Base-by-base conservation (phyloP, 2,113 vertebrate genomes). In the Upupa epops region DNA sequence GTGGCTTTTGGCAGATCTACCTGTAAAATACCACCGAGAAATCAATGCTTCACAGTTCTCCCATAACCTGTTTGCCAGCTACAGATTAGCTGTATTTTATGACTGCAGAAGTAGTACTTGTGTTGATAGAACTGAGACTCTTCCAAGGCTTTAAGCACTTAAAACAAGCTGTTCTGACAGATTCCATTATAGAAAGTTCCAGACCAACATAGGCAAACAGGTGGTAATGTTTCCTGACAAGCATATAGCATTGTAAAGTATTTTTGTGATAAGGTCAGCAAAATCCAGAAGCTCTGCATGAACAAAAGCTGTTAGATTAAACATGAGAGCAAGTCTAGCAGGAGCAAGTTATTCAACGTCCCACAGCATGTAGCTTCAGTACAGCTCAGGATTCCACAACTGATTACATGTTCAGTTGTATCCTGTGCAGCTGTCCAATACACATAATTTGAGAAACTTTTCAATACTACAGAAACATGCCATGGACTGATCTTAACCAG, bases 1-100 rank as follows among this genome's bases (percentile, higher is more conserved):
- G 98, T 98, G 98, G 99, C 99, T 98, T 98, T 99, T 88, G 98
- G 97, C 79, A 99, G 96, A 97, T 99, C 99, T 88, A 99, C 99
- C 99, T 99, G 96, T 92, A 97, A 94, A 96, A 72, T 16, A 90
- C 11, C 40, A 90, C 10, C 34, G 86, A 77, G 45, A 86, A 88
- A 64, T 68, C 28, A 82, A 26, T 81, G 71, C 13, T 58, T 70
- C 32, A 28, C 51, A 28, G 6, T 76, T 72, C 12, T 42, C 83
- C 69, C 86, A 20, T 89, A 64, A 59, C 0, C 51, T 40, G 14
- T 84, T 82, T 92, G 48, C 64, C 68, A 83, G 8, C 52, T 56
- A 20, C 6, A 71, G 21, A 88, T 68, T 15, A 83, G 32, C 49
- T 46, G 8, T 15, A 55, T 37, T n/a, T 51, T 14, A 6, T 31